Percentiles rank a stretch among this genome's conserved stretches.
These are phyloP conservation scores for Stegostoma tigrinum DNA, from an alignment of 2,113 vertebrate species.

Conservation along the genomic window DNA sequence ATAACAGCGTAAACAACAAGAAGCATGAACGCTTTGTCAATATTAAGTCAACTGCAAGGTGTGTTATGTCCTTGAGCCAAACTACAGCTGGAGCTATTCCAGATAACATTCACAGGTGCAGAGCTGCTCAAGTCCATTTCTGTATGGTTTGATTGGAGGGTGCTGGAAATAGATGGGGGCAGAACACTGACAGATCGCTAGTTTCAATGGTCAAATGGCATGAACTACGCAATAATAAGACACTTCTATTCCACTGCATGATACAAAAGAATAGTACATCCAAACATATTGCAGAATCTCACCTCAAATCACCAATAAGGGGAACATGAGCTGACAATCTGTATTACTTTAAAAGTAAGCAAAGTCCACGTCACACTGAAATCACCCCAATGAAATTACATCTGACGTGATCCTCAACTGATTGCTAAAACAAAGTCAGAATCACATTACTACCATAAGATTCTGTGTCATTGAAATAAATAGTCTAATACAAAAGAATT, in stretches of 20 bases:
- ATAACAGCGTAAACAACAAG: slow-evolving; percentile 19
- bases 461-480: background rate
- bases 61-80: slow-evolving; percentile 20
- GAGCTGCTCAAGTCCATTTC: background rate
- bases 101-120: slow-evolving; percentile 14
- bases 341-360: background rate
- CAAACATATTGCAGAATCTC: background rate
- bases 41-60: slow-evolving; percentile 13
- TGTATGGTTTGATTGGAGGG: background rate
- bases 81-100: background rate
- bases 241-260: background rate
- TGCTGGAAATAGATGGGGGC: background rate
- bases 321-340: background rate
- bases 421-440: background rate
- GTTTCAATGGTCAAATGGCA: background rate
- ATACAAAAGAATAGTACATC: background rate
- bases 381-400: background rate
- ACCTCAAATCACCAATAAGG: background rate
- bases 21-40: slow-evolving; percentile 8
- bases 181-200: background rate
- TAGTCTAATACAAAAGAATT: background rate
- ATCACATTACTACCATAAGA: background rate
- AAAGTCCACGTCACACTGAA: background rate
- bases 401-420: background rate
- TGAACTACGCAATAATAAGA: background rate